These are phyloP conservation scores for Melierax canorus DNA, from an alignment of 2,113 vertebrate genomes.

Conservation along the genomic window DNA sequence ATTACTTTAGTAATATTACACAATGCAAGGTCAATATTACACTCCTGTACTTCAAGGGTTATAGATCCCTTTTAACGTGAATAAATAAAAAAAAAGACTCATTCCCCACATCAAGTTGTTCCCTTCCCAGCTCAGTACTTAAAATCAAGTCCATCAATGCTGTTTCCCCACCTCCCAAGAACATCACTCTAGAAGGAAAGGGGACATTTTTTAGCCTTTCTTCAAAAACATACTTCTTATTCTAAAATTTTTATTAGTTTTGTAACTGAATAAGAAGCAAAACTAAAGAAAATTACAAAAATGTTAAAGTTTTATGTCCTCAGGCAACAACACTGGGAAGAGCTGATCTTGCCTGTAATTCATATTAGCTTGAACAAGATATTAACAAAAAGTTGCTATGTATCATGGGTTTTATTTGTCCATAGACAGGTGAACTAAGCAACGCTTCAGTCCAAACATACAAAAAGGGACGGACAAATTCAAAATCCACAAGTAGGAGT, in stretches of 20 bases:
- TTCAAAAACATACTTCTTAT: background rate
- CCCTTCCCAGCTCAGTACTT: background rate
- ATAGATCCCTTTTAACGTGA: background rate
- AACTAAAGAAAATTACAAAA: background rate
- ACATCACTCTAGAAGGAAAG: background rate
- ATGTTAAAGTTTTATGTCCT: background rate
- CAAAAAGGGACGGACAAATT: background rate
- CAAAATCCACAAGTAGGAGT: background rate
- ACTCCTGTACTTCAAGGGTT: background rate
- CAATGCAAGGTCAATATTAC: background rate
- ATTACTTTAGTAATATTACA: background rate
- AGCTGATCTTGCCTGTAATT: background rate
- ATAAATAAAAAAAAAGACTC: background rate
- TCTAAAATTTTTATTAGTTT: background rate
- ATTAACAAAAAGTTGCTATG: background rate
- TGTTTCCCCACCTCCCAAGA: background rate
- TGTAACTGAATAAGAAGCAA: background rate
- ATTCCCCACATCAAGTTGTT: background rate
- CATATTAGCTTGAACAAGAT: background rate
- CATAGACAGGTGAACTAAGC: background rate
- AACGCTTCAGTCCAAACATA: background rate
- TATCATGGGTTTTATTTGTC: background rate
- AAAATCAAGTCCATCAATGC: background rate
- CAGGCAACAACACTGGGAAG: background rate
- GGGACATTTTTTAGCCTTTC: background rate